Evolutionary conservation across 2,797 vertebrate species (phyloP), one percentile per base, ranked within the genome.

Genomic region (Amblyopsis hoosieri): DNA sequence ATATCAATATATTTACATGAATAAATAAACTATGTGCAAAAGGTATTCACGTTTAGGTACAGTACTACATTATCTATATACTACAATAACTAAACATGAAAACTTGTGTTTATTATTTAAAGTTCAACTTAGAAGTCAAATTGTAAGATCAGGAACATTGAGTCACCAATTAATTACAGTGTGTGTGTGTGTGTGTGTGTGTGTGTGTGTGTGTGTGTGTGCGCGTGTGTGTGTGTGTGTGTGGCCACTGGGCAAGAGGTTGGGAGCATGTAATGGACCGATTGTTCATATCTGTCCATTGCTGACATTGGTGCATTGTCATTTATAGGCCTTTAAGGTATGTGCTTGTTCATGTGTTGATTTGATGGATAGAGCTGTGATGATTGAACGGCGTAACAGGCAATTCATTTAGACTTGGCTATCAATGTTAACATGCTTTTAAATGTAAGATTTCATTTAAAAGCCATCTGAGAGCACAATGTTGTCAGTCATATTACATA

Each of bases 241-340:
- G 23, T 15, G n/a, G 10, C 0, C 11, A 12, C 10, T 13, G 51
- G 56, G 15, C 42, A 15, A 57, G 37, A 12, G 42, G 14, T 12
- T 50, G 33, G 19, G 52, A 8, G 48, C 60, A 6, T 82, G 83
- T 69, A 76, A 78, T 70, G 69, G 76, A 49, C 46, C 75, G 70
- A 67, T 69, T 73, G 60, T 75, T 81, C 74, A 71, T 78, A 80
- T 75, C 67, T 56, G 58, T 29, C 23, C 59, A 63, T 58, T 64
- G 64, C 69, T 70, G 74, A 75, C 74, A 80, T 69, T 67, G 65
- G 53, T 65, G 72, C 69, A 62, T 64, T 72, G 62, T 64, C 72
- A 87, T 87, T 86, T 81, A 81, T 80, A 67, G 76, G 56, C 45
- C 73, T 60, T 57, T 75, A 76, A 77, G 72, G 73, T 77, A 75